Evolutionary conservation across 1,140 invertebrate species (phyloP), one percentile per base, ranked within the genome.

Genomic region (Phymastichus coffea): DNA sequence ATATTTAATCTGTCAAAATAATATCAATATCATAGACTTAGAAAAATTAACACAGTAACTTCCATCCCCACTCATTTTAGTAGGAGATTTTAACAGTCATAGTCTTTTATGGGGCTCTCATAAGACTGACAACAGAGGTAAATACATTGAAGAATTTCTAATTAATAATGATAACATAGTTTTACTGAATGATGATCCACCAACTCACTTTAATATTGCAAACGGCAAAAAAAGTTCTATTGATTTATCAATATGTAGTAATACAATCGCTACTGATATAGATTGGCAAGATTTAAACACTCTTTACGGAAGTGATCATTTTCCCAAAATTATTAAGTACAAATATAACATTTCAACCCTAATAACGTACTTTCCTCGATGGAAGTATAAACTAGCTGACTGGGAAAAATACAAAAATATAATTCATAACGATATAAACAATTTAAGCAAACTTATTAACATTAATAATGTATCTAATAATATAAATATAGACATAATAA

Each of bases 21-120:
- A 57, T 4, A 33, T 70, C 12, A 12, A 26, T 7, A 10, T 22
- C 14, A 4, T 58, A 30, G 55, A 66, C 44, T 35, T 75, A 28
- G 57, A 66, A 54, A 40, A 66, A 12, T 28, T 74, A 17, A 59
- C 65, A 8, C 25, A 26, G n/a, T 66, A 74, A 68, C 57, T 75
- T 20, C 67, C 67, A 4, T 57, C 44, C 46, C 71, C 38, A 17
- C 20, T 41, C n/a, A n/a, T n/a, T n/a, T n/a, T n/a, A n/a, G n/a
- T n/a, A n/a, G n/a, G n/a, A n/a, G n/a, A n/a, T n/a, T 74, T 74
- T 47, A 74, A 73, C 46, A 65, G 61, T 20, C 68, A 72, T 35
- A 70, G 70, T 40, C 57, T 48, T 43, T 28, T 69, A 41, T 76
- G 69, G 70, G 70, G 68, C 8, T 69, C 66, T n/a, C 15, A 59